phyloP scores from a whole-genome alignment of 2,888 invertebrate genomes.

The Corythucha ciliata region DNA sequence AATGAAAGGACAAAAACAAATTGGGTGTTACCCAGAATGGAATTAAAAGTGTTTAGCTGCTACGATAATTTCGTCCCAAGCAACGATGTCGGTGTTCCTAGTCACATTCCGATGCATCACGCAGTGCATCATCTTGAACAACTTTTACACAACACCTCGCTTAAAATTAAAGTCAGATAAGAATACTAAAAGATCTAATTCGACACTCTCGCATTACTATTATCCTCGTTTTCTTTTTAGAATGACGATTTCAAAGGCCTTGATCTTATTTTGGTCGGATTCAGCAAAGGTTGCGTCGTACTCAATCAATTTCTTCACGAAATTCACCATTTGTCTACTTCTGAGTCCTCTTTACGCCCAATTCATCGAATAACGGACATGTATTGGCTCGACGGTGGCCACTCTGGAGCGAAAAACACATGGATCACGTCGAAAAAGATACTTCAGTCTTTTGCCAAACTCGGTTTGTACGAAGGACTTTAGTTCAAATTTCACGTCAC shows the following conservation, averaged over 20 bases:
- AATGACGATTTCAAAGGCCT: constrained; percentile 11
- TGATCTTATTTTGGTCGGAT: constrained; percentile 53
- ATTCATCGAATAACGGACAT: constrained; percentile 61
- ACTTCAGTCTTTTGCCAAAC: constrained; percentile 60
- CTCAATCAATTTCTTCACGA: constrained; percentile 84
- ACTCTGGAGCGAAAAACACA: constrained; percentile 76
- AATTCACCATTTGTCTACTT: constrained; percentile 63
- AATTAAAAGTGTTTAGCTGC: constrained; percentile 73
- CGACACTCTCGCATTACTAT: no score
- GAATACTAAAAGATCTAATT: no score
- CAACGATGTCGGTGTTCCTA: constrained; percentile 71
- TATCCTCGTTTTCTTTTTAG: background rate
- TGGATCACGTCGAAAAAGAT: constrained; percentile 73
- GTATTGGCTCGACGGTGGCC: constrained; percentile 88
- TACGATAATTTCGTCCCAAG: constrained; percentile 81
- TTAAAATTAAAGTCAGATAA: no score
- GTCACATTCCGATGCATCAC: constrained; percentile 61
- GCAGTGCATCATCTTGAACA: constrained; percentile 63
- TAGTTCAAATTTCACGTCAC: no score
- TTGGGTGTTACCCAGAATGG: constrained; percentile 68
- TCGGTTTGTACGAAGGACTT: no score
- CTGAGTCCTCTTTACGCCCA: constrained; percentile 52
- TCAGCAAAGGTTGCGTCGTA: constrained; percentile 89
- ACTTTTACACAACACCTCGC: constrained; percentile 41
- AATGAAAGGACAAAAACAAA: no score